Percentiles rank a stretch among this genome's conserved stretches.
Evolutionary conservation across 1,140 invertebrate genomes (phyloP).

Genomic region (Euwallacea similis): DNA sequence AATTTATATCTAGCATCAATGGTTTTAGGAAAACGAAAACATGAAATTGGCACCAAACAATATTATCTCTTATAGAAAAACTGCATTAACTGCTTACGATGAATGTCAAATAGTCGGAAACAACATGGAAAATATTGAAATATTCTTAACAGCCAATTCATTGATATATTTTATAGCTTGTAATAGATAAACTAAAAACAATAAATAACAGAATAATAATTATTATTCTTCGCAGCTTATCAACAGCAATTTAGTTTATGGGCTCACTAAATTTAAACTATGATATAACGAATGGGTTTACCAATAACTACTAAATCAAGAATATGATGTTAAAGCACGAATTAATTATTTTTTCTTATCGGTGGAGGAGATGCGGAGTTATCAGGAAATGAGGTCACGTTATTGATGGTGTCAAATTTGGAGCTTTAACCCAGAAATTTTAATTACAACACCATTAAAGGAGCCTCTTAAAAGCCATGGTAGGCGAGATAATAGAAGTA

Average conservation of each 20-base stretch:
- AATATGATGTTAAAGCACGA: constrained; percentile 7
- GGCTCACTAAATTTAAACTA: constrained; percentile 19
- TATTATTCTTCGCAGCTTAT: constrained; percentile 2
- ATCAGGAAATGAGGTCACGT: constrained; percentile 9
- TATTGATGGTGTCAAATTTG: constrained; percentile 17
- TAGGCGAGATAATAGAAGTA: too few species aligned
- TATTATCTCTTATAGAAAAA: too few species aligned
- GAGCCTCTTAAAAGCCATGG: neutral
- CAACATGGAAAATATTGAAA: neutral
- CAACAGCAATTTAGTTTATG: constrained; percentile 20
- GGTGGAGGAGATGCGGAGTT: neutral
- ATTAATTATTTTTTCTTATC: constrained; percentile 24
- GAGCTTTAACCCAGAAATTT: neutral
- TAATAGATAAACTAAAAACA: constrained; percentile 20
- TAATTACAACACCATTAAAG: neutral
- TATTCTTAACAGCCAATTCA: neutral
- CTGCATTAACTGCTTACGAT: too few species aligned
- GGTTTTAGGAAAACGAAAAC: too few species aligned
- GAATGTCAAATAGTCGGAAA: neutral
- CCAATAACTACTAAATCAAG: constrained; percentile 18
- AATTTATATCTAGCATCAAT: too few species aligned
- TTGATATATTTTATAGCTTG: constrained; percentile 7
- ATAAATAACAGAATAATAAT: constrained; percentile 15
- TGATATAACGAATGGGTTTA: constrained; percentile 19
- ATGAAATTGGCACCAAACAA: too few species aligned